phyloP scores from a whole-genome alignment of 2,888 invertebrate species.

The Odontothrips loti region DNA sequence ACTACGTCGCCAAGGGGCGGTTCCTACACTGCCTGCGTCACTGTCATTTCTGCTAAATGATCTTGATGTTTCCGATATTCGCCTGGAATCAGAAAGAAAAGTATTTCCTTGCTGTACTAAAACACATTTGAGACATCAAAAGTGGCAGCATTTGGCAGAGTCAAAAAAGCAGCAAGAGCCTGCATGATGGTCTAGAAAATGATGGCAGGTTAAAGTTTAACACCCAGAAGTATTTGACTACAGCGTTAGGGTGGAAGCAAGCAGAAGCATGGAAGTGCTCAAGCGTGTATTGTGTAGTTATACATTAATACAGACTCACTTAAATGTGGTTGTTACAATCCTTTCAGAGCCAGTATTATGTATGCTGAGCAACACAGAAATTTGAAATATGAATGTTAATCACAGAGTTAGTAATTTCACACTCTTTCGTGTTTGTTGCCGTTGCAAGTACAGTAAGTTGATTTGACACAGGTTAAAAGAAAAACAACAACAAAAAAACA shows the following conservation, averaged over 20 bases:
- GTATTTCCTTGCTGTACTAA: neutral
- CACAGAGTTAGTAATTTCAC: neutral
- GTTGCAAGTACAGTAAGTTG: too few species aligned
- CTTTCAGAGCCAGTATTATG: neutral
- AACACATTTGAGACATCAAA: neutral
- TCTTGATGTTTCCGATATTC: slow-evolving; percentile 48
- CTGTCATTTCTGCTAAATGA: slow-evolving; percentile 46
- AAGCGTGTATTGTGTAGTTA: neutral
- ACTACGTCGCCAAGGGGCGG: slow-evolving; percentile 57
- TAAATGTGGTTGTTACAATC: neutral
- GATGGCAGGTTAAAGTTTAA: neutral
- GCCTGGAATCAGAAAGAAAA: slow-evolving; percentile 38
- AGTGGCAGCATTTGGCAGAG: neutral
- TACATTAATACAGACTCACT: neutral
- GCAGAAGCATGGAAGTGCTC: neutral
- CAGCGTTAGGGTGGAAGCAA: too few species aligned
- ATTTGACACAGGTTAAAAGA: too few species aligned
- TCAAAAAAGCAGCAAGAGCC: too few species aligned
- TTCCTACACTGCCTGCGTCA: slow-evolving; percentile 33
- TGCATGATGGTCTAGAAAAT: too few species aligned
- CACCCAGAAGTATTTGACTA: neutral
- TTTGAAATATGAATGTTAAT: neutral
- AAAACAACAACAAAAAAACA: too few species aligned
- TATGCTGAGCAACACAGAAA: slow-evolving; percentile 12
- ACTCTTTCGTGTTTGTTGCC: neutral